A percentile compares a stretch with the other conserved stretches of the same genome.
These are phyloP conservation scores for Strix aluco DNA, from an alignment of 2,113 vertebrate species.

Conservation along the genomic window DNA sequence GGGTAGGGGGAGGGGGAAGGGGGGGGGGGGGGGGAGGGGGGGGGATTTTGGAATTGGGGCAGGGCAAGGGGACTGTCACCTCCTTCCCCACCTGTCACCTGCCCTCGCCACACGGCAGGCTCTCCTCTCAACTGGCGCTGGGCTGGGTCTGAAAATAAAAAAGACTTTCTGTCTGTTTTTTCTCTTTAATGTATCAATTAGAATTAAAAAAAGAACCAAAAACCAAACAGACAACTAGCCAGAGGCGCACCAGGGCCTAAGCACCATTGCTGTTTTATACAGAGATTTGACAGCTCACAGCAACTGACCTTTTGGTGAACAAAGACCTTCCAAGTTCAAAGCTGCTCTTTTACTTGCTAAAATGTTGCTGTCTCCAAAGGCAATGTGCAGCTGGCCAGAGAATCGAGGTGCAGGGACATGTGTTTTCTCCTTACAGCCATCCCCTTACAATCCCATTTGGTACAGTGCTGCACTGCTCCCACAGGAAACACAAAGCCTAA, in stretches of 20 bases:
- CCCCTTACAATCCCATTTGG: not conserved
- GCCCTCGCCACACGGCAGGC: too few relatives aligned
- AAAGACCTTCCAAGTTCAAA: not conserved
- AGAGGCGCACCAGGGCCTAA: not conserved
- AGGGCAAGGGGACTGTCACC: too few relatives aligned
- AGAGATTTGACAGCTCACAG: not conserved
- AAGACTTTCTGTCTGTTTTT: not conserved
- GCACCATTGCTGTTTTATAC: too few relatives aligned
- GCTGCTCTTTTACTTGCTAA: not conserved
- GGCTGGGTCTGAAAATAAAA: not conserved
- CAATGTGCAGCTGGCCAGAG: not conserved
- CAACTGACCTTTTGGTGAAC: not conserved
- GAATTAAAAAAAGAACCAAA: not conserved
- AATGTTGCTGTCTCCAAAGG: not conserved
- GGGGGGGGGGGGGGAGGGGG: not conserved
- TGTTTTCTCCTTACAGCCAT: not conserved
- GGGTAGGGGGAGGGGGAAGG: not conserved
- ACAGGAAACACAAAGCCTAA: not conserved
- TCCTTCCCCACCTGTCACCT: not conserved
- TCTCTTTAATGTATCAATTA: not conserved
- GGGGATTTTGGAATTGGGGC: not conserved
- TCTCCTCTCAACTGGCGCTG: not conserved
- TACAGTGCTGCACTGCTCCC: not conserved
- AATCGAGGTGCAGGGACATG: rapidly evolving
- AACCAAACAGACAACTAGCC: not conserved